phyloP scores from a whole-genome alignment of 2,797 vertebrate species.

The Liasis olivaceus region DNA sequence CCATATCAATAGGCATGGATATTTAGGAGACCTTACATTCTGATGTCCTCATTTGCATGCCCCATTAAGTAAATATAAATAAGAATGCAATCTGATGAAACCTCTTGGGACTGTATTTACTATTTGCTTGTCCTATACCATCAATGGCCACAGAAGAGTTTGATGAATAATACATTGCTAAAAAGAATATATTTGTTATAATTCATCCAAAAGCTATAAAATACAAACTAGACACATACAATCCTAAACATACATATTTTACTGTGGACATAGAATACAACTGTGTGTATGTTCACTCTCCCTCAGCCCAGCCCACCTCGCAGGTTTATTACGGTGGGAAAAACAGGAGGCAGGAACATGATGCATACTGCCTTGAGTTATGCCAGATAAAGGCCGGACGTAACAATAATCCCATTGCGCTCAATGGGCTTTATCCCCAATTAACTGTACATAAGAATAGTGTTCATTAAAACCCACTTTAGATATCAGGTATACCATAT shows the following conservation, averaged over 20 bases:
- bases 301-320: background rate
- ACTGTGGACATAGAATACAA: background rate
- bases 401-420: background rate
- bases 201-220: background rate
- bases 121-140: background rate
- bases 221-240: background rate
- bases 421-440: background rate
- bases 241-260: background rate
- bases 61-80: background rate
- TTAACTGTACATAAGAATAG: background rate
- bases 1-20: too few relatives aligned
- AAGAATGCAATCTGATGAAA: background rate
- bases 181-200: background rate
- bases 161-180: background rate
- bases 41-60: too few relatives aligned
- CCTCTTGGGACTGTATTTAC: background rate
- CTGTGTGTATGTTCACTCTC: background rate
- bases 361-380: background rate
- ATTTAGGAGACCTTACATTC: background rate
- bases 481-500: background rate
- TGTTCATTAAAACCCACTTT: background rate
- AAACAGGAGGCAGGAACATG: background rate
- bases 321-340: background rate
- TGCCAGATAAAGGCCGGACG: background rate
- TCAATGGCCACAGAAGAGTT: background rate